phyloP scores from a whole-genome alignment of 1,140 invertebrate species.

The Vollenhovia emeryi region DNA sequence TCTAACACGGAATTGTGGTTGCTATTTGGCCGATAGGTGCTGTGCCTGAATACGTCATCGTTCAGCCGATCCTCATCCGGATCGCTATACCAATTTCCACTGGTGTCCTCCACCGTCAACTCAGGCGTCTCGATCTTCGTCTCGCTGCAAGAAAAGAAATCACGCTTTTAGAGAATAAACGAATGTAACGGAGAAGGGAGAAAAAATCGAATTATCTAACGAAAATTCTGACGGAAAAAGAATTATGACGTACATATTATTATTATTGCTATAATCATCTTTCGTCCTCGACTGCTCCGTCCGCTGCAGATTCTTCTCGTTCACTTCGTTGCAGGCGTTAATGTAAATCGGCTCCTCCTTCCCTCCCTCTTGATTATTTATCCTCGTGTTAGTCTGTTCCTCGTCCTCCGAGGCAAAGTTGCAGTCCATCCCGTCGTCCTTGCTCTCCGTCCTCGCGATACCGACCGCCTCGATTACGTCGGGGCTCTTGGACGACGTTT shows the following conservation, averaged over 20 bases:
- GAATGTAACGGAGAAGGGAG: too few species aligned
- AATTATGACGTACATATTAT: conserved; percentile 64
- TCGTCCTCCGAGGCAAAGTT: conserved; percentile 82
- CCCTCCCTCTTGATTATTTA: conserved; percentile 20
- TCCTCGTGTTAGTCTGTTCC: conserved; percentile 53
- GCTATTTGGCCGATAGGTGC: conserved; percentile 81
- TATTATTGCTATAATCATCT: conserved; percentile 72
- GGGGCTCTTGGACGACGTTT: conserved; percentile 31
- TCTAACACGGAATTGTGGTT: conserved; percentile 91
- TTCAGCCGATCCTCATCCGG: conserved; percentile 88
- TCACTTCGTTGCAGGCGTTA: conserved; percentile 78
- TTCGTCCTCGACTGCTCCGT: conserved; percentile 9
- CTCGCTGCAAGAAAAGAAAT: conserved; percentile 63
- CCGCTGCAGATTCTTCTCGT: conserved; percentile 69
- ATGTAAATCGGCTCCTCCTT: conserved; percentile 81
- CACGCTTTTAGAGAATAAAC: neutral
- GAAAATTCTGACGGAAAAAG: neutral
- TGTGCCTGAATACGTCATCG: conserved; percentile 84
- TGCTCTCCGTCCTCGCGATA: conserved; percentile 79
- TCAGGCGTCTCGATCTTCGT: conserved; percentile 86
- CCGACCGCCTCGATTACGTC: conserved; percentile 29
- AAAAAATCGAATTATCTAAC: neutral
- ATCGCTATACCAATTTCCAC: conserved; percentile 91
- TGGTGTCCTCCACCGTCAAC: conserved; percentile 85
- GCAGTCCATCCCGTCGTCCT: conserved; percentile 83